A percentile compares a stretch with the other conserved stretches of the same genome.
Evolutionary conservation across 2,113 vertebrate genomes (phyloP).

Genomic region (Ochotona princeps): DNA sequence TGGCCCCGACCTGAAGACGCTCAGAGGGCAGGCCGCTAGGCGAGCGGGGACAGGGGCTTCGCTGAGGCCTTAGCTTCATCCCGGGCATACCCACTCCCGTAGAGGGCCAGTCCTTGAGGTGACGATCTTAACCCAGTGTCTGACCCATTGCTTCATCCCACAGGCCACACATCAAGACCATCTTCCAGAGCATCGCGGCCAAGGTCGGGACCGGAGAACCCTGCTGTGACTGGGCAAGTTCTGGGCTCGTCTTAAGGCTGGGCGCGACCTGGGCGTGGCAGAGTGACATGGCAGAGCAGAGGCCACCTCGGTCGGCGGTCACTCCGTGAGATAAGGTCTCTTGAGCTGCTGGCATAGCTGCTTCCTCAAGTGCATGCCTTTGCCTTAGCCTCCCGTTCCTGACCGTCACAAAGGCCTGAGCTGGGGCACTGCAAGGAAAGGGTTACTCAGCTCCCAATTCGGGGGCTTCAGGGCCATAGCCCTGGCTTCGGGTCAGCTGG

Average conservation of each 20-base stretch:
- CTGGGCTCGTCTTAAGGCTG: neutral
- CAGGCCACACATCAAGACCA: slow-evolving; percentile 97
- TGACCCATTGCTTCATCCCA: slow-evolving; percentile 50
- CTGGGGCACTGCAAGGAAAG: no score
- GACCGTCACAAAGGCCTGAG: no score
- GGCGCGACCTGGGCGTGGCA: accelerated
- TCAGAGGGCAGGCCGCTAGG: no score
- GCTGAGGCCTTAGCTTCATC: no score
- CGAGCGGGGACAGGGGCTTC: no score
- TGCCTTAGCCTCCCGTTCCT: no score
- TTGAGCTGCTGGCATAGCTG: no score
- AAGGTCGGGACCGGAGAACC: slow-evolving; percentile 97
- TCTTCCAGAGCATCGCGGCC: slow-evolving; percentile 97
- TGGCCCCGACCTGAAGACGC: no score
- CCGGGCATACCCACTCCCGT: neutral
- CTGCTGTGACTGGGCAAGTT: slow-evolving; percentile 98
- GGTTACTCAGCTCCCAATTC: no score
- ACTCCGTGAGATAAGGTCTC: neutral
- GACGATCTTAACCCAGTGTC: neutral
- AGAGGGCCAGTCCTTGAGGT: neutral
- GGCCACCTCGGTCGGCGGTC: neutral
- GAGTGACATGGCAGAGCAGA: neutral
- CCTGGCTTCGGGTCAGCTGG: no score
- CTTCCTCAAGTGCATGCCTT: accelerated
- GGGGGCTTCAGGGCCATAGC: no score